phyloP scores from a whole-genome alignment of 2,113 vertebrate genomes.

The Varanus komodoensis region DNA sequence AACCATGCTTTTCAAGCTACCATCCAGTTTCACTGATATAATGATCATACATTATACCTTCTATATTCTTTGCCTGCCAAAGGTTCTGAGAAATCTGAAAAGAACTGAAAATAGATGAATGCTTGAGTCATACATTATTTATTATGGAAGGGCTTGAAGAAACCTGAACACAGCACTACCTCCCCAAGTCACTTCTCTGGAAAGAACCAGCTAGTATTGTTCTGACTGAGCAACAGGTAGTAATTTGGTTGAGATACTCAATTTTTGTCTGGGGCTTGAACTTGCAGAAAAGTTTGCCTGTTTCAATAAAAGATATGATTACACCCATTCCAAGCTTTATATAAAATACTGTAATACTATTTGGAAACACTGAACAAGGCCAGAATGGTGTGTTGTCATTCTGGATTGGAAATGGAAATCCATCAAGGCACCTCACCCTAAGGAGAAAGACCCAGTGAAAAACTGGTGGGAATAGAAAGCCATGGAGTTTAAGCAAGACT shows the following conservation, averaged over 20 bases:
- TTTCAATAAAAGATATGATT: background rate
- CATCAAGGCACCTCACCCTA: background rate
- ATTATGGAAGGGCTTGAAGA: background rate
- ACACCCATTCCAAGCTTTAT: background rate
- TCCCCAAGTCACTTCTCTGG: background rate
- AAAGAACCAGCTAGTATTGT: background rate
- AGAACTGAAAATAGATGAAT: background rate
- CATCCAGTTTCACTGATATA: background rate
- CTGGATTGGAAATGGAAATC: background rate
- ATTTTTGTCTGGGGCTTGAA: background rate
- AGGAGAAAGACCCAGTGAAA: background rate
- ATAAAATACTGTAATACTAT: background rate
- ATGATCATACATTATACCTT: background rate
- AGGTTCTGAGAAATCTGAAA: background rate
- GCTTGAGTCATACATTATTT: background rate
- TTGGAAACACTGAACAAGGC: background rate
- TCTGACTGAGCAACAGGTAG: background rate
- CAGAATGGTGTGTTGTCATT: background rate
- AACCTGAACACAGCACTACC: background rate
- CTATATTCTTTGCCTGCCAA: background rate
- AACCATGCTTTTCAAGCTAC: background rate
- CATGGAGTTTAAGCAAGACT: no score
- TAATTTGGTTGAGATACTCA: background rate
- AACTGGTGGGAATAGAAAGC: background rate
- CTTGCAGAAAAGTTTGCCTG: background rate